These are phyloP conservation scores for Trichonephila clavata DNA, from an alignment of 1,140 invertebrate species.

Conservation along the genomic window DNA sequence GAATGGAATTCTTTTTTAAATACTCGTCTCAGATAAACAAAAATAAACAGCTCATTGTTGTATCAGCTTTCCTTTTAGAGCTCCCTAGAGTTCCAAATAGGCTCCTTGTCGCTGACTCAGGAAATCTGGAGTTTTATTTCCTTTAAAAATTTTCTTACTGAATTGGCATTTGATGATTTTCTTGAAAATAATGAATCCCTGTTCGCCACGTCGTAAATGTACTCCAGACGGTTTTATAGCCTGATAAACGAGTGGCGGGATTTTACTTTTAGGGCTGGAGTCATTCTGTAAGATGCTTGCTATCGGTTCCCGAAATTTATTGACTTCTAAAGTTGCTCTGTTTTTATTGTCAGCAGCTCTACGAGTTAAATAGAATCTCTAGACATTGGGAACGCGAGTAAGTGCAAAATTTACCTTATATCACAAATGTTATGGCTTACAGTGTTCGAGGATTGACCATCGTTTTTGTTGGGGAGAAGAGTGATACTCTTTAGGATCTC, in stretches of 20 bases:
- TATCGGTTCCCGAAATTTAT: conserved; percentile 35
- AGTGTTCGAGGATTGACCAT: conserved; percentile 20
- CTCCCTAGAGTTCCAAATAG: neutral
- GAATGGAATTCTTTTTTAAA: neutral
- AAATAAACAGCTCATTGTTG: neutral
- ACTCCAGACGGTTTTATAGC: conserved; percentile 59
- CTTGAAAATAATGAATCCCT: conserved; percentile 52
- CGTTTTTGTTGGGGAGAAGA: neutral
- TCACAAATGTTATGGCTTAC: conserved; percentile 32
- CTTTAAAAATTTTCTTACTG: conserved; percentile 28
- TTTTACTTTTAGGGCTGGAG: neutral
- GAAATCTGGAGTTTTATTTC: conserved; percentile 26
- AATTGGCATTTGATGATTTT: conserved; percentile 51
- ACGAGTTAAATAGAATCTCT: conserved; percentile 8
- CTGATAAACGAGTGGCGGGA: conserved; percentile 64
- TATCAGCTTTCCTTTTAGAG: neutral
- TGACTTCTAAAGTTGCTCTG: conserved; percentile 27
- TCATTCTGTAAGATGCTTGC: conserved; percentile 16
- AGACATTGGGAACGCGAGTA: conserved; percentile 24
- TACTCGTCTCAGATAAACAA: neutral
- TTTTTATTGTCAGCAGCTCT: conserved; percentile 19
- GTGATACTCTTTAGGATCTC: neutral
- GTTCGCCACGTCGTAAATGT: conserved; percentile 51
- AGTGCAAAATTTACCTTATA: conserved; percentile 43
- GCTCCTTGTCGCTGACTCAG: neutral